Conservation (phyloP, 2,113 vertebrate species). For the Chaenocephalus aceratus region DNA sequence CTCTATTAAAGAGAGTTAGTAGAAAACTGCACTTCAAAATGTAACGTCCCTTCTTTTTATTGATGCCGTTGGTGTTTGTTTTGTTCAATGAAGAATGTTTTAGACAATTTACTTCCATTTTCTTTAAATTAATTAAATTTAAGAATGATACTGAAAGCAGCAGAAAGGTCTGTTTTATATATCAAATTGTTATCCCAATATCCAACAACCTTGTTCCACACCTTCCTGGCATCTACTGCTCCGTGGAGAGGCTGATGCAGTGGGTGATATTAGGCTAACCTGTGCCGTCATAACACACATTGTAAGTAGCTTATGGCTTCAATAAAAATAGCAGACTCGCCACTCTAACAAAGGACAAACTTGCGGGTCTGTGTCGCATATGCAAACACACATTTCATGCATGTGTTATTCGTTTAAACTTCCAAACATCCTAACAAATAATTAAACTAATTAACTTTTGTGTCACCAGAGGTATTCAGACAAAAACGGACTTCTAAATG, state of each 20-base stretch:
- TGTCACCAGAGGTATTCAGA: neutral
- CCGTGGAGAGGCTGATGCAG: conserved; percentile 43
- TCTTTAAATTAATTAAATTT: no score
- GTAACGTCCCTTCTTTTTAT: no score
- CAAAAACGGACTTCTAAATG: neutral
- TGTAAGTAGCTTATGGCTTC: conserved; percentile 73
- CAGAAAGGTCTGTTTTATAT: no score
- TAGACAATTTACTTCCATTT: no score
- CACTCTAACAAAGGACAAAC: conserved; percentile 57
- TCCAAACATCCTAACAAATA: neutral
- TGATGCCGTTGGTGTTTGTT: no score
- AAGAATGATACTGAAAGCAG: no score
- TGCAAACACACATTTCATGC: conserved; percentile 37
- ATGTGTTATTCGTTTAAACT: conserved; percentile 23
- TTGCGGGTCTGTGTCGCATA: conserved; percentile 44
- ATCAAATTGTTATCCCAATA: neutral
- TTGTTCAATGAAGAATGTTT: no score
- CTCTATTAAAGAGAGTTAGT: no score
- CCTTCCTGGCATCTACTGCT: neutral
- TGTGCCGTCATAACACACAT: conserved; percentile 55
- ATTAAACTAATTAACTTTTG: conserved; percentile 6
- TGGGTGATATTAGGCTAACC: conserved; percentile 60
- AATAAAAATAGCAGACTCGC: conserved; percentile 70
- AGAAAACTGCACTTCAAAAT: no score
- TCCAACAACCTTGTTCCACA: neutral